These are phyloP conservation scores for Trimorus sp. DNA, from an alignment of 2,888 invertebrate species.

Conservation along the genomic window DNA sequence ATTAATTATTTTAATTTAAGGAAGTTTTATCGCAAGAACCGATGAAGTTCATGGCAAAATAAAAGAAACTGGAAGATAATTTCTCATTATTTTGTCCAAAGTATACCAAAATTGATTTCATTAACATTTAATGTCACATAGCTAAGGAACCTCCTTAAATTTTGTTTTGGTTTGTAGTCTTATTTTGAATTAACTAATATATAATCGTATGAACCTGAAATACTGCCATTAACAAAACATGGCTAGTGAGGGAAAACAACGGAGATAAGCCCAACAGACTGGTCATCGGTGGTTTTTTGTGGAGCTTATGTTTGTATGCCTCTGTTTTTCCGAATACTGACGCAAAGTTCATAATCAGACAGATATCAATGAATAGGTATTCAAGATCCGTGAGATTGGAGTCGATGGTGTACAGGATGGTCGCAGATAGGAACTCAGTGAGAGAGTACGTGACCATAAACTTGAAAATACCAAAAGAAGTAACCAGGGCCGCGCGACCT, in stretches of 20 bases:
- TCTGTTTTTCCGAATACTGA: constrained; percentile 86
- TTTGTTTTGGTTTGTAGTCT: too few relatives aligned
- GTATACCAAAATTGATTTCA: too few relatives aligned
- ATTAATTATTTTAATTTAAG: neutral
- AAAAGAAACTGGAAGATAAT: too few relatives aligned
- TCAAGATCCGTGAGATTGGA: constrained; percentile 85
- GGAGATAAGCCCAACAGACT: constrained; percentile 83
- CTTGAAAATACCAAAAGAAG: constrained; percentile 94
- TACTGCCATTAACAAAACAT: constrained; percentile 82
- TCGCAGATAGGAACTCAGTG: constrained; percentile 92
- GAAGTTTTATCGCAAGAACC: too few relatives aligned
- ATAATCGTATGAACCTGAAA: constrained; percentile 79
- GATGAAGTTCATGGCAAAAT: too few relatives aligned
- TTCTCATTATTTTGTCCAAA: too few relatives aligned
- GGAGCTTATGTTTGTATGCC: constrained; percentile 82
- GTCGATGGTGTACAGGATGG: constrained; percentile 88
- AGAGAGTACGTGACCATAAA: constrained; percentile 95
- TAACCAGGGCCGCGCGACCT: constrained; percentile 93
- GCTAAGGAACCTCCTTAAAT: too few relatives aligned
- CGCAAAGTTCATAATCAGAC: constrained; percentile 85
- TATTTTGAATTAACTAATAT: too few relatives aligned
- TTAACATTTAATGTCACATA: too few relatives aligned
- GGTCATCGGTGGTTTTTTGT: constrained; percentile 83
- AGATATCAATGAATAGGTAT: constrained; percentile 87
- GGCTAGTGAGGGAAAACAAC: constrained; percentile 83